Percentiles rank a stretch among this genome's conserved stretches.
These are phyloP conservation scores for Drosophila bocki DNA, from an alignment of 1,140 invertebrate species.

Conservation along the genomic window DNA sequence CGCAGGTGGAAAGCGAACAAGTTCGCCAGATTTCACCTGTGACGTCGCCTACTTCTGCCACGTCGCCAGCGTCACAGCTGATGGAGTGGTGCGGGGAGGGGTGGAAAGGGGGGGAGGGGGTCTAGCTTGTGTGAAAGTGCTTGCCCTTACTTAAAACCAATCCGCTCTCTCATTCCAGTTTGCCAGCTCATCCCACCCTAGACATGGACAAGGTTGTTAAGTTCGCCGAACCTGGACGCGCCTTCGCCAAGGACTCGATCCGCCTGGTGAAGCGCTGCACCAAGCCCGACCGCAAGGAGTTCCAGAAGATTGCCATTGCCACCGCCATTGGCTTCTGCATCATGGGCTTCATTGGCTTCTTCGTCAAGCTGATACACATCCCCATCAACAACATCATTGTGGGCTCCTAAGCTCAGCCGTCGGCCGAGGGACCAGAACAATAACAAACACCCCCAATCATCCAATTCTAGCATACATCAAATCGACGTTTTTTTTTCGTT, in stretches of 20 bases:
- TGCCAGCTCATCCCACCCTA: constrained; percentile 32
- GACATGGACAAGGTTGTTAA: constrained; percentile 98
- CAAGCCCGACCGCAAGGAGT: constrained; percentile 99
- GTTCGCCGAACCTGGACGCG: constrained; percentile 96
- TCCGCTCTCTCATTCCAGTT: not conserved
- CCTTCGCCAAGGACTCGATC: constrained; percentile 99
- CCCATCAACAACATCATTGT: constrained; percentile 99
- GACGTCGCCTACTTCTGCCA: constrained; percentile 54
- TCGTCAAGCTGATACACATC: constrained; percentile 99
- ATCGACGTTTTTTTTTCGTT: constrained; percentile 62
- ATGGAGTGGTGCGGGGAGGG: not conserved
- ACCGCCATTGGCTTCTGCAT: constrained; percentile 99
- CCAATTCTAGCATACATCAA: constrained; percentile 48
- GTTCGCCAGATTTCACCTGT: constrained; percentile 53
- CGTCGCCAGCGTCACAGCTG: constrained; percentile 47
- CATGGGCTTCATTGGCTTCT: constrained; percentile 99
- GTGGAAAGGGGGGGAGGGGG: not conserved
- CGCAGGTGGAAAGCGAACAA: not conserved
- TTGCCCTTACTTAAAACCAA: constrained; percentile 1
- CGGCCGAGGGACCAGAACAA: constrained; percentile 5
- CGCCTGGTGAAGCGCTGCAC: constrained; percentile 99
- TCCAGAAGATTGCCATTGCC: constrained; percentile 99
- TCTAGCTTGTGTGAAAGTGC: constrained; percentile 47
- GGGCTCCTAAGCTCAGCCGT: constrained; percentile 86
- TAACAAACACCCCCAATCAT: constrained; percentile 45